These are phyloP conservation scores for Dicrurus megarhynchus DNA, from an alignment of 2,113 vertebrate genomes.

Conservation along the genomic window DNA sequence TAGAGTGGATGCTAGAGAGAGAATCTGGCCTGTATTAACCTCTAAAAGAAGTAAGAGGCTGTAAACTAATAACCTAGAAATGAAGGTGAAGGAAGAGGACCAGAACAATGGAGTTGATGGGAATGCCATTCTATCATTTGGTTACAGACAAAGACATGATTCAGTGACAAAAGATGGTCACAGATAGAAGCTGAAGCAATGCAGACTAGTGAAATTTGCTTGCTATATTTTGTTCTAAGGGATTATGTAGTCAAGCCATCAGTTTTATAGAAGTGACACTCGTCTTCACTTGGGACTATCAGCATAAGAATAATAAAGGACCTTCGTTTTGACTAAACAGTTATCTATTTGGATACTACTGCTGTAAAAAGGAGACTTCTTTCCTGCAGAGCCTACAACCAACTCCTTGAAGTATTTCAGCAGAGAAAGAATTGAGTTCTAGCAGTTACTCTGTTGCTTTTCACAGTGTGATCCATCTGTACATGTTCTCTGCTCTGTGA, in stretches of 20 bases:
- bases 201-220: background rate
- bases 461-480: background rate
- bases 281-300: background rate
- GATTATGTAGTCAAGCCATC: background rate
- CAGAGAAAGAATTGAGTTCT: background rate
- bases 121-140: background rate
- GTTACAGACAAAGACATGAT: background rate
- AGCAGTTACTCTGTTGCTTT: background rate
- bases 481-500: background rate
- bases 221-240: background rate
- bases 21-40: background rate
- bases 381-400: background rate
- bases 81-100: background rate
- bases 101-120: background rate
- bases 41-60: background rate
- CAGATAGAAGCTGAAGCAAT: background rate
- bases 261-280: background rate
- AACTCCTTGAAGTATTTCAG: background rate
- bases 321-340: background rate
- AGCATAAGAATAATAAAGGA: background rate
- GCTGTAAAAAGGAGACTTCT: background rate
- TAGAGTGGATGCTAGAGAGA: background rate
- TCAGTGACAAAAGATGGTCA: background rate
- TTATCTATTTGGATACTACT: background rate
- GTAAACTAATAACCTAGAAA: background rate